Evolutionary conservation across 2,888 invertebrate genomes (phyloP), one percentile per base, ranked within the genome.

Genomic region (Caenorhabditis sp.): DNA sequence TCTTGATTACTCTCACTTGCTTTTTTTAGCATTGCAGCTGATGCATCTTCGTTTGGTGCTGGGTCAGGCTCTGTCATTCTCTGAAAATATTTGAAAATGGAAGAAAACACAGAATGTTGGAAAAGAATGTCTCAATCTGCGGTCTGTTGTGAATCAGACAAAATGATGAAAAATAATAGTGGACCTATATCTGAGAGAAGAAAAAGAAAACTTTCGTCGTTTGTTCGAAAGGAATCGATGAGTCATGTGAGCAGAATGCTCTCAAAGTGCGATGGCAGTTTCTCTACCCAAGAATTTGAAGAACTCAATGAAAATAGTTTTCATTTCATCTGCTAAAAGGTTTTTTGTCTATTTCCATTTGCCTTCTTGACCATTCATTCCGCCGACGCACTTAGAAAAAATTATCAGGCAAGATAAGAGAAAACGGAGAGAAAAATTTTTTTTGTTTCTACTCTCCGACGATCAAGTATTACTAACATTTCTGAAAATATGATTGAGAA

Each of bases 51-150:
- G 44, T 53, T 58, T 2, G 58, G 55, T 18, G 71, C 71, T n/a
- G 72, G 35, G n/a, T 60, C 67, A 40, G 60, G 61, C 44, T 76
- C 76, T n/a, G 58, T 44, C 76, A 76, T 76, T 61, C 9, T 47
- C 67, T 76, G 61, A 44, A 65, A 65, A 53, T 15, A 55, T 61
- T 20, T 51, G 28, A 50, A 26, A 55, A 26, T 13, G 40, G 13
- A 40, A 26, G 20, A 35, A 11, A 44, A 18, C 15, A 15, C 5
- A 44, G 18, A 15, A 60, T 28, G n/a, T n/a, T n/a, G 40, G 44
- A 3, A 51, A 68, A 55, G 20, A 35, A 13, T 5, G 40, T 40
- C 13, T 40, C 6, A 37, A 35, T 32, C 28, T 22, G 50, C 56
- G 15, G 51, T 40, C 40, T 40, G 40, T 40, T 40, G 6, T 13